These are phyloP conservation scores for Diceros bicornis DNA, from an alignment of 2,797 vertebrate species.

Conservation along the genomic window DNA sequence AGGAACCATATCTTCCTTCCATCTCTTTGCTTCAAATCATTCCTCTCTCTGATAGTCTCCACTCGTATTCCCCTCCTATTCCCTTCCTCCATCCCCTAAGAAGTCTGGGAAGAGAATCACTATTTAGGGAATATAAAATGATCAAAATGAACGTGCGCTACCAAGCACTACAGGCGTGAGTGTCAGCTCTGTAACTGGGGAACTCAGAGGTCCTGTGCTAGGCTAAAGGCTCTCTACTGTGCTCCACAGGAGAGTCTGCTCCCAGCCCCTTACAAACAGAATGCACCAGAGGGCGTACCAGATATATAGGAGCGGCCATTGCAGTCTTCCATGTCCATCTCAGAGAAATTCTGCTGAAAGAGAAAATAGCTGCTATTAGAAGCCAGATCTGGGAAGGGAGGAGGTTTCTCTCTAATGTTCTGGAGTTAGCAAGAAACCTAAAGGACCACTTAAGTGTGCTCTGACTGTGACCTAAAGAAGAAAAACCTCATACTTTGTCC, in stretches of 20 bases:
- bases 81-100: neutral
- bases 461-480: constrained; percentile 32
- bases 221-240: constrained; percentile 13
- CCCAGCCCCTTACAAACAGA: constrained; percentile 13
- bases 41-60: neutral
- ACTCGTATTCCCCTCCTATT: neutral
- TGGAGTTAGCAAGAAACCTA: constrained; percentile 48
- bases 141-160: neutral
- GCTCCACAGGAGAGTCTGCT: constrained; percentile 38
- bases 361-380: constrained; percentile 79
- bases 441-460: neutral
- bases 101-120: constrained; percentile 41
- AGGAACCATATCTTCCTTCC: neutral
- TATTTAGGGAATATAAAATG: constrained; percentile 29
- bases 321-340: constrained; percentile 97
- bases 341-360: constrained; percentile 92
- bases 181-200: constrained; percentile 2
- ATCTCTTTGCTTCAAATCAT: neutral
- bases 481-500: constrained; percentile 35
- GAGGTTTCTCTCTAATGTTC: constrained; percentile 40
- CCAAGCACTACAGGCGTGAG: neutral
- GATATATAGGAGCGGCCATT: constrained; percentile 95
- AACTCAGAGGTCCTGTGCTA: neutral
- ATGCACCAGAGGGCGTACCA: constrained; percentile 89
- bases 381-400: constrained; percentile 59